A percentile compares a stretch with the other conserved stretches of the same genome.
Conservation (phyloP, 2,888 invertebrate genomes). For the Callimorpha dominula region DNA sequence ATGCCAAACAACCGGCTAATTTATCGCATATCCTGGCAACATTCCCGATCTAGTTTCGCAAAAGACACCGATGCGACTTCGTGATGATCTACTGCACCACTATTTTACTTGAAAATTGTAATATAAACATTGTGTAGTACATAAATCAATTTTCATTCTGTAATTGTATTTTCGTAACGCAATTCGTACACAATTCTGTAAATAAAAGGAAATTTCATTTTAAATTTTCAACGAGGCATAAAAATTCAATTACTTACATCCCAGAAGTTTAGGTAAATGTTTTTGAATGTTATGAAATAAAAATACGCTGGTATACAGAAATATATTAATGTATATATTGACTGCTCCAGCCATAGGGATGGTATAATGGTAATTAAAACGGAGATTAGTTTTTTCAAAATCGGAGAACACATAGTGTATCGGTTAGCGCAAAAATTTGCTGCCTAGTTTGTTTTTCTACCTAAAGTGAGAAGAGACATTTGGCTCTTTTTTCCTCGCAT, state of each 20-base stretch:
- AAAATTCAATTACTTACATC: constrained; percentile 17
- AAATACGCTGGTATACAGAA: background rate
- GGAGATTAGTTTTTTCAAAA: background rate
- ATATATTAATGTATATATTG: constrained; percentile 3
- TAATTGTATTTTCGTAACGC: background rate
- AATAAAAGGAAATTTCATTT: constrained; percentile 7
- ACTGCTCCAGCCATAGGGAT: background rate
- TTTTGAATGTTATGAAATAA: constrained; percentile 11
- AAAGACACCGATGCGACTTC: background rate
- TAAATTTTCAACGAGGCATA: constrained; percentile 12
- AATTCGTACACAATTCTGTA: constrained; percentile 1
- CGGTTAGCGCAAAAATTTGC: too few relatives aligned
- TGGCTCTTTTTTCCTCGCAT: too few relatives aligned
- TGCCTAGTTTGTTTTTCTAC: too few relatives aligned
- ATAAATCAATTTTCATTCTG: background rate
- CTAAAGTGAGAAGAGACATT: too few relatives aligned
- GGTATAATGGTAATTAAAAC: background rate
- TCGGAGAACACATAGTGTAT: too few relatives aligned
- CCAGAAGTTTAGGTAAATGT: constrained; percentile 8
- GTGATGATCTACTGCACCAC: background rate
- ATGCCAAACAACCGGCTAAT: constrained; percentile 61
- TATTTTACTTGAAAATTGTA: background rate
- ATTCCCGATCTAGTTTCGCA: constrained; percentile 47
- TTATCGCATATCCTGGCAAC: constrained; percentile 59
- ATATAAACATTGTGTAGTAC: background rate